phyloP scores from a whole-genome alignment of 2,888 invertebrate genomes.

The Gastrophysa polygoni region DNA sequence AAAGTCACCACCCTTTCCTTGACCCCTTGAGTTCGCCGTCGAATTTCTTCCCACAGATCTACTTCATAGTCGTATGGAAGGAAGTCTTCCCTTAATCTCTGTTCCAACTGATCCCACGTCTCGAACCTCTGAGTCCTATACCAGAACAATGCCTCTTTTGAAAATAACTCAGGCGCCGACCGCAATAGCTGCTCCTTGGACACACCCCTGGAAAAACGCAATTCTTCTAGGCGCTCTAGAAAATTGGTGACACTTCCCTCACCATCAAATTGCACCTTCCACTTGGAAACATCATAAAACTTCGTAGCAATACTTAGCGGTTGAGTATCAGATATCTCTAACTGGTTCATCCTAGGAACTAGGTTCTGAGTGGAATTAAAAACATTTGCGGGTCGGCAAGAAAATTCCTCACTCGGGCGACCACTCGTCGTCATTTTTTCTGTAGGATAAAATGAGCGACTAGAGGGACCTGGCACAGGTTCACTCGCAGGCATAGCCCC shows the following conservation, averaged over 20 bases:
- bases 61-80: slow-evolving; percentile 18
- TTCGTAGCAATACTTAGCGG: background rate
- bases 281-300: background rate
- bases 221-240: slow-evolving; percentile 13
- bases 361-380: no score
- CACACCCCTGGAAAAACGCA: slow-evolving; percentile 14
- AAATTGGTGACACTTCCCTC: slow-evolving; percentile 12
- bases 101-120: slow-evolving; percentile 12
- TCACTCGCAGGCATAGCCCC: no score
- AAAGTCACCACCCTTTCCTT: slow-evolving; percentile 12
- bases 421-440: no score
- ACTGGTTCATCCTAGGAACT: background rate
- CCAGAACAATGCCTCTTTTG: slow-evolving; percentile 17
- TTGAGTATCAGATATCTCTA: background rate
- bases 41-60: slow-evolving; percentile 15
- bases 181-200: slow-evolving; percentile 7
- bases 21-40: slow-evolving; percentile 20
- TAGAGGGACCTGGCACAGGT: no score
- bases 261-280: slow-evolving; percentile 15
- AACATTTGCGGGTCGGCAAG: no score
- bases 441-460: no score
- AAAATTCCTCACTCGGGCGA: no score
- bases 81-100: slow-evolving; percentile 1
- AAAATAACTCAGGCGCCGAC: slow-evolving; percentile 15
- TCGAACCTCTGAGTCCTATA: slow-evolving; percentile 7